phyloP scores from a whole-genome alignment of 2,888 invertebrate species.

The Monochamus alternatus region DNA sequence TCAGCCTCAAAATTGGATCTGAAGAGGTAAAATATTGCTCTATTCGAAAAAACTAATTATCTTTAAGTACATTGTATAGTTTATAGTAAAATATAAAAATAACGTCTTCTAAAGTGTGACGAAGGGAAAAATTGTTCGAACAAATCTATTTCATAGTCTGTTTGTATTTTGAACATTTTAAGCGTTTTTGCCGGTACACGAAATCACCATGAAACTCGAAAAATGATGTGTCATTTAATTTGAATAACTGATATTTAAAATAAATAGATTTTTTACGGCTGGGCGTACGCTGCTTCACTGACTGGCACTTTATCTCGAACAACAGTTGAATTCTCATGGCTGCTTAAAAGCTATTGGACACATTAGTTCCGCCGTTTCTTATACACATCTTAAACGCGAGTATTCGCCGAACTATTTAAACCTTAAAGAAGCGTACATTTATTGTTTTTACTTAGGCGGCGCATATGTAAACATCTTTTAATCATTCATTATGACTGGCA shows the following conservation, averaged over 20 bases:
- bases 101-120: slow-evolving; percentile 36
- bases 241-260: slow-evolving; percentile 61
- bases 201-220: slow-evolving; percentile 53
- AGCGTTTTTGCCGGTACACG: slow-evolving; percentile 52
- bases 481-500: slow-evolving; percentile 40
- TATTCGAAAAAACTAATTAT: slow-evolving; percentile 40
- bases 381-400: slow-evolving; percentile 58
- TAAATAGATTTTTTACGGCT: slow-evolving; percentile 54
- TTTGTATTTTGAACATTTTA: slow-evolving; percentile 45
- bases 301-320: slow-evolving; percentile 56
- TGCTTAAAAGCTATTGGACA: slow-evolving; percentile 68
- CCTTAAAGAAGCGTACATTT: slow-evolving; percentile 43
- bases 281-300: slow-evolving; percentile 47
- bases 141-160: slow-evolving; percentile 54
- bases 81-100: slow-evolving; percentile 36
- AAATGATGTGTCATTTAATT: slow-evolving; percentile 60
- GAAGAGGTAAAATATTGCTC: slow-evolving; percentile 25
- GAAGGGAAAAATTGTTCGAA: slow-evolving; percentile 42
- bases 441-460: slow-evolving; percentile 51
- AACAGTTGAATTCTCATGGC: slow-evolving; percentile 67
- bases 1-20: slow-evolving; percentile 28
- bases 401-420: slow-evolving; percentile 56
- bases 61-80: slow-evolving; percentile 40
- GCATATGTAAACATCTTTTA: slow-evolving; percentile 48
- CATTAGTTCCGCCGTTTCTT: slow-evolving; percentile 66